Evolutionary conservation across 2,888 invertebrate species (phyloP).

Genomic region (Eledone cirrhosa): DNA sequence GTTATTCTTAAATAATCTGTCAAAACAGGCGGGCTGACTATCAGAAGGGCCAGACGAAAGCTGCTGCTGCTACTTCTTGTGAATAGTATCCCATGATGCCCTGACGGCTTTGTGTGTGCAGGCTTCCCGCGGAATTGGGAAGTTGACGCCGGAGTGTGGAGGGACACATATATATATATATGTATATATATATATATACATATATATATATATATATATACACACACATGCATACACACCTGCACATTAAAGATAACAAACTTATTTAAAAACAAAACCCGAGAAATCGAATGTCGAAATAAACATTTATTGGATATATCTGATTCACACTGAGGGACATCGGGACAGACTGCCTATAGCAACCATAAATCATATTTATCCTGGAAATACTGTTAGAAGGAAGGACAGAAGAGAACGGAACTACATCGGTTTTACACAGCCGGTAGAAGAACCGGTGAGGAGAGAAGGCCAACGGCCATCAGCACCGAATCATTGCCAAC

Average conservation of each 20-base stretch:
- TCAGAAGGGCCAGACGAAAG: background rate
- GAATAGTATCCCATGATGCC: slow-evolving; percentile 26
- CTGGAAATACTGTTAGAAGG: too few species aligned
- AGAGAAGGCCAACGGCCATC: too few species aligned
- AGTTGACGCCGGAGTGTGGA: slow-evolving; percentile 37
- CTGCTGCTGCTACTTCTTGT: background rate
- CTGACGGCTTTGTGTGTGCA: slow-evolving; percentile 39
- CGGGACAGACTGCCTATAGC: too few species aligned
- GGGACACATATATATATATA: slow-evolving; percentile 1
- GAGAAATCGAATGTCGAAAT: background rate
- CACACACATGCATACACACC: background rate
- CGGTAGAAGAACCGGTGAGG: too few species aligned
- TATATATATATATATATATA: background rate
- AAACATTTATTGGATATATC: background rate
- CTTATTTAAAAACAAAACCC: background rate
- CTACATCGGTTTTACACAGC: too few species aligned
- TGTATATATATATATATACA: background rate
- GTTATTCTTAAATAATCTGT: too few species aligned
- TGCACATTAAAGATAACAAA: background rate
- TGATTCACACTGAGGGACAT: too few species aligned
- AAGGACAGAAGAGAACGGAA: too few species aligned
- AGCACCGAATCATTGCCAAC: too few species aligned
- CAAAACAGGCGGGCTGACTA: too few species aligned
- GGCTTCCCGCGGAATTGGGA: slow-evolving; percentile 53
- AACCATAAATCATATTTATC: too few species aligned